Base-by-base conservation (phyloP, 2,888 invertebrate genomes). In the Terebella lapidaria region DNA sequence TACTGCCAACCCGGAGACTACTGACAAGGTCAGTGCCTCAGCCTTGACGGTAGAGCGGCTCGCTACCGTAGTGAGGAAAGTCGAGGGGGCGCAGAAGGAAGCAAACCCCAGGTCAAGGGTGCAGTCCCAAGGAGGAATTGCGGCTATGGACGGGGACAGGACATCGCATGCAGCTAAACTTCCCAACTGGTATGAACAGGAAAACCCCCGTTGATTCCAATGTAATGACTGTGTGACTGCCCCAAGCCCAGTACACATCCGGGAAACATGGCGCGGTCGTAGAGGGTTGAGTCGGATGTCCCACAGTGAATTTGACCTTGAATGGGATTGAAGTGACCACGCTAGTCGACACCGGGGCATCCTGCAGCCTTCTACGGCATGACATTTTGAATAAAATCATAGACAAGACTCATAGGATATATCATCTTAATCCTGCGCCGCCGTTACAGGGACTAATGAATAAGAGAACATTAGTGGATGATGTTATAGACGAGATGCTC, bases 401-500 rank as follows among this genome's bases (percentile, higher is more conserved):
- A n/a, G n/a, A n/a, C n/a, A n/a, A n/a, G n/a, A n/a, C n/a, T n/a
- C n/a, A n/a, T n/a, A n/a, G n/a, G n/a, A n/a, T n/a, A n/a, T n/a
- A n/a, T n/a, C n/a, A n/a, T n/a, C n/a, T n/a, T n/a, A n/a, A n/a
- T n/a, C n/a, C n/a, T n/a, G n/a, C n/a, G n/a, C n/a, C n/a, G n/a
- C n/a, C n/a, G n/a, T n/a, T n/a, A n/a, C n/a, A n/a, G n/a, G n/a
- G n/a, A n/a, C n/a, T n/a, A n/a, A n/a, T 59, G 10, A 2, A 10
- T 15, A 59, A 60, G 42, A 51, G 57, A n/a, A 2, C 42, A 24
- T 20, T 52, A 22, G 26, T 60, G 3, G 57, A 58, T 20, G 42
- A 59, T 5, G 52, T n/a, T 3, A 42, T 60, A 10, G 29, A 59
- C 22, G 45, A 58, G 35, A 60, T 60, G 60, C 18, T 59, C 3